These are phyloP conservation scores for Diaphora mendica DNA, from an alignment of 2,888 invertebrate species.

Conservation along the genomic window DNA sequence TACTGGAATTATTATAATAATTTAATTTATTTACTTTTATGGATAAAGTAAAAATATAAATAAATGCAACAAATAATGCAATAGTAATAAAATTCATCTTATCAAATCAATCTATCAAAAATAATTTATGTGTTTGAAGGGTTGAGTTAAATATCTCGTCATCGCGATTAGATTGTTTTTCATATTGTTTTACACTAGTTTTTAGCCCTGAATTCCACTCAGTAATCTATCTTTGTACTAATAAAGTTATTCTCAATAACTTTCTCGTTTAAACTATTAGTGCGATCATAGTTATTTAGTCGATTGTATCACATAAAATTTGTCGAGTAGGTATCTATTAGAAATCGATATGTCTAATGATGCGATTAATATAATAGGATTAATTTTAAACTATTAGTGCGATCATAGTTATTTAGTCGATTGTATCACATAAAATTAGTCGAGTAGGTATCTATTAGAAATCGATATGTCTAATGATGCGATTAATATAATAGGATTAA, in stretches of 20 bases:
- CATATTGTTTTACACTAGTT: background rate
- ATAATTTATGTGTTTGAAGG: background rate
- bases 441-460: background rate
- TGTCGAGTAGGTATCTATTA: background rate
- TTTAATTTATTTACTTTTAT: background rate
- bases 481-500: too few relatives aligned
- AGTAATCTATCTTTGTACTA: too few relatives aligned
- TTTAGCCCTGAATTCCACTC: background rate
- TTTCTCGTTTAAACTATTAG: too few relatives aligned
- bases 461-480: background rate
- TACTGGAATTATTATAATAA: background rate
- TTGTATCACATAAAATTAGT: background rate
- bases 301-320: background rate
- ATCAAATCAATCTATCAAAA: conserved; percentile 1
- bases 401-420: background rate
- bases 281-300: background rate
- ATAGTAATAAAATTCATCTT: background rate
- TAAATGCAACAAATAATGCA: background rate
- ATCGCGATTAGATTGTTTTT: background rate
- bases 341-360: background rate
- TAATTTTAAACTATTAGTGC: too few relatives aligned
- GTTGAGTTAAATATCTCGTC: background rate
- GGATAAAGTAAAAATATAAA: background rate
- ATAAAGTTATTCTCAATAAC: too few relatives aligned
- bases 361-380: background rate